Evolutionary conservation across 2,888 invertebrate species (phyloP), one percentile per base, ranked within the genome.

Genomic region (Thalpophila matura): DNA sequence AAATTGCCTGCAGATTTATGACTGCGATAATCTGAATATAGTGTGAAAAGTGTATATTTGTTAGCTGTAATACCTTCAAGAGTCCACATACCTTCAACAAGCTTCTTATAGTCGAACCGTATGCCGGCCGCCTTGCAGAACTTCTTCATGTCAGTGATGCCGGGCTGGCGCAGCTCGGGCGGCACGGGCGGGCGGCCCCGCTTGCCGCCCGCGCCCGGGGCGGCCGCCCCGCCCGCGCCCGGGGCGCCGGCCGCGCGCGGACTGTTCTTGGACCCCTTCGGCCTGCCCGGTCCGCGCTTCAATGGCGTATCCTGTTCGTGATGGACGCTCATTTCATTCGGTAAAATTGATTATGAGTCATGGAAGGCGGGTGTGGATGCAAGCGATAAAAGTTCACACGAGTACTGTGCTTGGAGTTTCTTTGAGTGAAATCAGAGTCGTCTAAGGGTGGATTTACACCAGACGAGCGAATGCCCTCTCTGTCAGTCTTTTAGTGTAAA

Each of bases 51-150:
- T n/a, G n/a, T n/a, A n/a, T n/a, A n/a, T n/a, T n/a, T n/a, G n/a
- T n/a, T n/a, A n/a, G n/a, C n/a, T n/a, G n/a, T n/a, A n/a, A n/a
- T n/a, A n/a, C n/a, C n/a, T n/a, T n/a, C n/a, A n/a, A n/a, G n/a
- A n/a, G n/a, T 27, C 5, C 4, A 66, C 75, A 47, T 22, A 95
- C 95, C 95, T 80, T 95, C 95, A 29, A 93, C 92, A 1, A 95
- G 91, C 54, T 95, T 94, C 86, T 94, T 94, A 65, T 95, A 95
- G 70, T 95, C 94, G 86, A 94, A 95, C 27, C 94, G 89, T 42
- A 95, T 91, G 2, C 95, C 95, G 35, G 95, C 95, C 0, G 94
- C 92, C 69, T 95, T 95, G 84, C 95, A 94, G 89, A 94, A 95
- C 81, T 91, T 92, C 90, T 94, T 95, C 94, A 95, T 93, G 31